Percentiles rank a stretch among this genome's conserved stretches.
These are phyloP conservation scores for Puntigrus tetrazona DNA, from an alignment of 2,113 vertebrate species.

Conservation along the genomic window DNA sequence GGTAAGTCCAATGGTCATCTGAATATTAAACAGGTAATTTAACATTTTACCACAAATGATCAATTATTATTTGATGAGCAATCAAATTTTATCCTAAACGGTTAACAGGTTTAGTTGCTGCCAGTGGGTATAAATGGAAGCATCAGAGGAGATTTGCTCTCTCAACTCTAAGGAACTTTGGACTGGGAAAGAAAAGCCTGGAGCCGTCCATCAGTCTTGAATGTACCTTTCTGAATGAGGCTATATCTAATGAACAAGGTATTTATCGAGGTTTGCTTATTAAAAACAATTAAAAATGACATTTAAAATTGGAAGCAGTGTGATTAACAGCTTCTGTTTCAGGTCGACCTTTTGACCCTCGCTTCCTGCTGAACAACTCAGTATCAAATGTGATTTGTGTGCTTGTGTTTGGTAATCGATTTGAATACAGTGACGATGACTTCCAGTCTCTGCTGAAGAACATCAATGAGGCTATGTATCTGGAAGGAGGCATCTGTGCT, in stretches of 20 bases:
- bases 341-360: conserved; percentile 80
- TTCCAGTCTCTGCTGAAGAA: conserved; percentile 75
- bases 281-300: background rate
- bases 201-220: conserved; percentile 81
- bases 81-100: no score
- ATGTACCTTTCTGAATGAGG: conserved; percentile 65
- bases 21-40: background rate
- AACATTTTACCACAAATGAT: background rate
- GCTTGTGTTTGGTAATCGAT: conserved; percentile 77
- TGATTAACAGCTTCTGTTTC: background rate
- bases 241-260: conserved; percentile 73
- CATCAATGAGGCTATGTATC: conserved; percentile 57
- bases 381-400: conserved; percentile 81
- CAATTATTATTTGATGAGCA: no score
- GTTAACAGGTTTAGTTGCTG: background rate
- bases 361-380: conserved; percentile 75
- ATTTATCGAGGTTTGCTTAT: background rate
- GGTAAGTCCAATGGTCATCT: no score
- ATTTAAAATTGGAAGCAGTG: background rate
- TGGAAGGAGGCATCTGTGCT: conserved; percentile 59
- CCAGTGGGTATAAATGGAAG: conserved; percentile 71
- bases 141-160: conserved; percentile 78
- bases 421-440: conserved; percentile 73
- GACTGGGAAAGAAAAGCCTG: conserved; percentile 75
- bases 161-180: conserved; percentile 79